These are phyloP conservation scores for Camponotus pennsylvanicus DNA, from an alignment of 1,140 invertebrate genomes.

Conservation along the genomic window DNA sequence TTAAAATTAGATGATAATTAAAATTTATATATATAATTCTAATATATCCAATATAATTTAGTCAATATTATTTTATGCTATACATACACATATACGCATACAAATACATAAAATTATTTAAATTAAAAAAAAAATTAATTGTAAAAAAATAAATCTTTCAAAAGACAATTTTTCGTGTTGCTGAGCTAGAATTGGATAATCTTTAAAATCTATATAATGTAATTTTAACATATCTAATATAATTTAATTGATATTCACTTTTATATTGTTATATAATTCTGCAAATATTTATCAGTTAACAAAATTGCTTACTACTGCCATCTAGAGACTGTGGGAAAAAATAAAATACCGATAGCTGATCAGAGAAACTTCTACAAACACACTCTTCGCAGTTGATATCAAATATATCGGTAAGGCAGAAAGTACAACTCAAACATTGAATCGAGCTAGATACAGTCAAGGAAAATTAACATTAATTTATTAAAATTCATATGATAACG, in stretches of 20 bases:
- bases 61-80: too few species aligned
- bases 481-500: neutral
- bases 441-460: neutral
- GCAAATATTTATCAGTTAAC: neutral
- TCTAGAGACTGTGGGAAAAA: neutral
- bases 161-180: too few species aligned
- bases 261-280: neutral
- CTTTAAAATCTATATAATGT: too few species aligned
- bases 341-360: slow-evolving; percentile 15
- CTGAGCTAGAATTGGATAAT: too few species aligned
- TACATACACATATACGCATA: too few species aligned
- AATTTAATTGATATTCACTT: neutral
- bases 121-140: too few species aligned
- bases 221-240: neutral
- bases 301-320: slow-evolving; percentile 8
- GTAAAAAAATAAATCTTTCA: too few species aligned
- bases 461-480: slow-evolving; percentile 5
- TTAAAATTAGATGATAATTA: neutral
- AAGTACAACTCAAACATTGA: neutral
- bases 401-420: slow-evolving; percentile 43
- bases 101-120: too few species aligned
- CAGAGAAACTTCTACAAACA: neutral
- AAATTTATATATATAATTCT: neutral
- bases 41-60: too few species aligned
- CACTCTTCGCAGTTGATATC: neutral